Percentiles rank a stretch among this genome's conserved stretches.
These are phyloP conservation scores for Myotis lucifugus DNA, from an alignment of 2,113 vertebrate genomes.

Conservation along the genomic window DNA sequence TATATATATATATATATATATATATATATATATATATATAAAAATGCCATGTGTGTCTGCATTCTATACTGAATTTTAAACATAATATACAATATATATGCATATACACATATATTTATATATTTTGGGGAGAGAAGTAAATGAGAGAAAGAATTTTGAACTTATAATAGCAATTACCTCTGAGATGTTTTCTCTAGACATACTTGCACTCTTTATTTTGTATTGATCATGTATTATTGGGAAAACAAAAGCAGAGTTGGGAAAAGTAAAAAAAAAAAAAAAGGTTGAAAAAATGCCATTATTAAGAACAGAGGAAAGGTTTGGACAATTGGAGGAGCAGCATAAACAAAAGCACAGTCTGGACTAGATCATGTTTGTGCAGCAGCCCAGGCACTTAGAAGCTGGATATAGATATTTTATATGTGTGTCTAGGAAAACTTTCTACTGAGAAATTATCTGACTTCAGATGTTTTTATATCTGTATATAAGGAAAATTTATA, in stretches of 20 bases:
- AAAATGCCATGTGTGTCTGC: background rate
- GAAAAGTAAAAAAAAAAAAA: background rate
- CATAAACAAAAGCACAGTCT: background rate
- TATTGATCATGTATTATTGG: background rate
- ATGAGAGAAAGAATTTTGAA: background rate
- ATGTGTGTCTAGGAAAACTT: background rate
- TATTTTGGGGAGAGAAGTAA: background rate
- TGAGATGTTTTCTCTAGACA: background rate
- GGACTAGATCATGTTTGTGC: fast-evolving
- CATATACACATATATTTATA: background rate
- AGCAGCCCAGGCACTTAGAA: background rate
- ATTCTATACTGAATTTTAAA: background rate
- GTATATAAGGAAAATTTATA: background rate
- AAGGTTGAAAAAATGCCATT: background rate
- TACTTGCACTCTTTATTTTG: background rate
- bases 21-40: too few species aligned
- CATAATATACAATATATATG: background rate
- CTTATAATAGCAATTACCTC: background rate
- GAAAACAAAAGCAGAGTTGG: background rate
- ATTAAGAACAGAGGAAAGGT: background rate
- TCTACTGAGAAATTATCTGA: background rate
- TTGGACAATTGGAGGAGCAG: background rate
- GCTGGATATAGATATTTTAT: background rate
- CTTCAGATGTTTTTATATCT: background rate
- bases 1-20: too few species aligned